phyloP scores from a whole-genome alignment of 1,140 invertebrate species.

The Pogonomyrmex barbatus region DNA sequence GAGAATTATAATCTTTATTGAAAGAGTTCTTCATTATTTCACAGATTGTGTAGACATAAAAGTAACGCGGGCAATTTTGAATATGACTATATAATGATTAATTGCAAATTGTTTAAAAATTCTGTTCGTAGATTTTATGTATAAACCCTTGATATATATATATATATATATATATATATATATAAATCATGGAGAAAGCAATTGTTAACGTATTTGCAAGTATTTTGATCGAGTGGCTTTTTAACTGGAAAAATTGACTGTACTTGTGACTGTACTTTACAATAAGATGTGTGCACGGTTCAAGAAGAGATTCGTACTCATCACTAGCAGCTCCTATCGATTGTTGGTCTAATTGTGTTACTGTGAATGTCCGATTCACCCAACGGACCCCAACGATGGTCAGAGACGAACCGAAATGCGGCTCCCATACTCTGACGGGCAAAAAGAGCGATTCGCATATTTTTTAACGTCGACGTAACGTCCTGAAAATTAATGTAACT shows the following conservation, averaged over 20 bases:
- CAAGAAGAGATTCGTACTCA: constrained; percentile 76
- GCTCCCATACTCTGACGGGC: constrained; percentile 79
- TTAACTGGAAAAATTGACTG: neutral
- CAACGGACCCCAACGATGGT: constrained; percentile 75
- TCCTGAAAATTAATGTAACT: constrained; percentile 82
- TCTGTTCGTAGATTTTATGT: neutral
- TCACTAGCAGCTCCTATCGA: constrained; percentile 82
- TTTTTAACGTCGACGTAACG: constrained; percentile 82
- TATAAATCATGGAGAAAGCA: neutral
- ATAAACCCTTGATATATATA: neutral
- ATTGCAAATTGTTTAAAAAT: neutral
- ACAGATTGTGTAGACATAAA: neutral
- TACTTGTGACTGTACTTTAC: too few species aligned
- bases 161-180: neutral
- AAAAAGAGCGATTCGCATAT: constrained; percentile 84
- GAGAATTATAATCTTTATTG: neutral
- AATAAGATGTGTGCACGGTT: constrained; percentile 17
- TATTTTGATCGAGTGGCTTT: neutral
- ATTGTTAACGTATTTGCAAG: neutral
- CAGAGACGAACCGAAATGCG: constrained; percentile 79
- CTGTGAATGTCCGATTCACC: constrained; percentile 84
- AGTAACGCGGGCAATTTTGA: neutral
- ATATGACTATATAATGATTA: neutral
- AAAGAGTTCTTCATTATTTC: neutral
- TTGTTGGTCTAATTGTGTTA: constrained; percentile 86